These are phyloP conservation scores for Cryptops parisi DNA, from an alignment of 2,888 invertebrate genomes.

Conservation along the genomic window DNA sequence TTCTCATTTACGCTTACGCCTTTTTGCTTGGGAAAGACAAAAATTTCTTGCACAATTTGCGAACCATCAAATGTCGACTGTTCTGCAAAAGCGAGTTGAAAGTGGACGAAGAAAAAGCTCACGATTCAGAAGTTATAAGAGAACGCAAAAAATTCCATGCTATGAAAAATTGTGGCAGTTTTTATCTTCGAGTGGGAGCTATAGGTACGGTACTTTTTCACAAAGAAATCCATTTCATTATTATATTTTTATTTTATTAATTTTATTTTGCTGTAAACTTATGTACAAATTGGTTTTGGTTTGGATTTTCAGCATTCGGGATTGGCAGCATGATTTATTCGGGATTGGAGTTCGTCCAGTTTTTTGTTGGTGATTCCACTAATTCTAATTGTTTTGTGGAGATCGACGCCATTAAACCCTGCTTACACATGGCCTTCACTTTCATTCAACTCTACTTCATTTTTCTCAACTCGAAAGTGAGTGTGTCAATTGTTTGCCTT, in stretches of 20 bases:
- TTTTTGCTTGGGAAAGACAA: not conserved
- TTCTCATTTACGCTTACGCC: constrained; percentile 23
- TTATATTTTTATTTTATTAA: not conserved
- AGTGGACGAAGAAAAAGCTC: not conserved
- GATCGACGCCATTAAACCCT: constrained; percentile 26
- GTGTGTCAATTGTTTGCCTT: no score
- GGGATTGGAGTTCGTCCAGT: constrained; percentile 30
- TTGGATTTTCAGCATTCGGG: constrained; percentile 28
- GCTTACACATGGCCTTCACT: constrained; percentile 30
- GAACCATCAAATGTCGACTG: not conserved
- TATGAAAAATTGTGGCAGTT: constrained; percentile 17
- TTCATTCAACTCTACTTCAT: constrained; percentile 34
- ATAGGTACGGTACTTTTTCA: constrained; percentile 57
- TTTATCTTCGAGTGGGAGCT: constrained; percentile 70
- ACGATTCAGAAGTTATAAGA: not conserved
- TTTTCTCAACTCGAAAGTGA: constrained; percentile 33
- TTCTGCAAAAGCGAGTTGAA: not conserved
- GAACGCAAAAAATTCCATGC: not conserved
- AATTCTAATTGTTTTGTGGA: constrained; percentile 25
- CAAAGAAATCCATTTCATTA: no score
- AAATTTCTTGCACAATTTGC: not conserved
- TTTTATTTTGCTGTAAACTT: not conserved
- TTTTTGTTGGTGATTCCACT: constrained; percentile 29
- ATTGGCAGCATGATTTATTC: constrained; percentile 33
- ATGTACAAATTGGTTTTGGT: not conserved